phyloP scores from a whole-genome alignment of 2,113 vertebrate genomes.

The Notothenia rossii region DNA sequence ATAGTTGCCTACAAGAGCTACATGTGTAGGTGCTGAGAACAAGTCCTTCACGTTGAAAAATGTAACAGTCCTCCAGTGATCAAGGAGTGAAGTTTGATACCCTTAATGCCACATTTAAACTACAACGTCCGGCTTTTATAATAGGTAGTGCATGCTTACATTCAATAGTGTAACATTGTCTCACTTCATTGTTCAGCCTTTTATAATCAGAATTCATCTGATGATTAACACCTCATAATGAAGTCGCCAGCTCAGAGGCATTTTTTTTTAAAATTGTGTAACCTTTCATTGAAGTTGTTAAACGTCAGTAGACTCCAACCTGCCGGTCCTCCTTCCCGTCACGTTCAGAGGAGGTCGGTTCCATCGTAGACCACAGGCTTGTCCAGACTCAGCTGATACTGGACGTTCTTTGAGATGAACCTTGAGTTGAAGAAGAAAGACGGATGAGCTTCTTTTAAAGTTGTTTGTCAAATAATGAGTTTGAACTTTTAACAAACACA shows the following conservation, averaged over 20 bases:
- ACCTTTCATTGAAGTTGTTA: slow-evolving; percentile 27
- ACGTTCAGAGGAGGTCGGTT: slow-evolving; percentile 83
- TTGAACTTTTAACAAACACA: background rate
- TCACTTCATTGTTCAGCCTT: slow-evolving; percentile 8
- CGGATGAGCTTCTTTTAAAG: background rate
- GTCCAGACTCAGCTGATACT: slow-evolving; percentile 90
- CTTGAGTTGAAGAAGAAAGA: slow-evolving; percentile 73
- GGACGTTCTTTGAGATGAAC: slow-evolving; percentile 96
- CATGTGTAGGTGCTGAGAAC: background rate
- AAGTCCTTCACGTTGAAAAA: slow-evolving; percentile 13
- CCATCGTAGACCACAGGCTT: slow-evolving; percentile 89
- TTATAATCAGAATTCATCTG: background rate
- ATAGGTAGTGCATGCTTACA: slow-evolving; percentile 43
- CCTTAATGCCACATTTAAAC: slow-evolving; percentile 33
- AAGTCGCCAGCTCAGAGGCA: background rate
- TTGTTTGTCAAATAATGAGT: background rate
- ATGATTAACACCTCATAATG: background rate
- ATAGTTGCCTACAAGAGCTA: background rate
- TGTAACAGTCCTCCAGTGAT: slow-evolving; percentile 2
- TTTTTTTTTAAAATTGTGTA: slow-evolving; percentile 35
- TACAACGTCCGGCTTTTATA: slow-evolving; percentile 7
- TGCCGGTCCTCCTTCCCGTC: background rate
- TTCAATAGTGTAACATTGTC: slow-evolving; percentile 29
- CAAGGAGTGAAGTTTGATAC: background rate
- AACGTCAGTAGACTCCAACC: background rate